Conservation (phyloP, 2,888 invertebrate species). For the Arge pagana region DNA sequence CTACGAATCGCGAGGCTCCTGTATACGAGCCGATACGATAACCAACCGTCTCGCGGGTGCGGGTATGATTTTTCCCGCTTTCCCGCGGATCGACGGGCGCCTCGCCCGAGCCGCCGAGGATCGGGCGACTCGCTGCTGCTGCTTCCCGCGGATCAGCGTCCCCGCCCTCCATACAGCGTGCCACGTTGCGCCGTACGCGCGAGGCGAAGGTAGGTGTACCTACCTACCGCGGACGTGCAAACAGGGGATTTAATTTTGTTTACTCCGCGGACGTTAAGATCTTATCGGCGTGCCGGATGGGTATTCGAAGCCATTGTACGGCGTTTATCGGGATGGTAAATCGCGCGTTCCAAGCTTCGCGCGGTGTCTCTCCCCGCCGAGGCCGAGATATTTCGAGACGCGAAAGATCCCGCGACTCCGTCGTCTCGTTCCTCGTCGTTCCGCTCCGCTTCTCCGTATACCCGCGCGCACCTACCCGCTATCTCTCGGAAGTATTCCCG, state of each 20-base stretch:
- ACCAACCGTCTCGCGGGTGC: not conserved
- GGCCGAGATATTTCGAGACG: too few species aligned
- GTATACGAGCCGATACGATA: not conserved
- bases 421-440: too few species aligned
- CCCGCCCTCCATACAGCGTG: not conserved
- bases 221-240: conserved; percentile 28
- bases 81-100: not conserved
- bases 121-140: too few species aligned
- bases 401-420: too few species aligned
- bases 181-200: not conserved
- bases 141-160: too few species aligned
- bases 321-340: conserved; percentile 48
- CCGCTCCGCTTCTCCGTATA: too few species aligned
- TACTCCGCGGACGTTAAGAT: conserved; percentile 51
- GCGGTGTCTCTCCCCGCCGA: conserved; percentile 30
- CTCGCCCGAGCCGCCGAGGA: too few species aligned
- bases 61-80: not conserved
- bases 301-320: conserved; percentile 52
- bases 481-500: conserved; percentile 6
- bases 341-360: conserved; percentile 46
- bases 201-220: conserved; percentile 19
- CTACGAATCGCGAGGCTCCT: not conserved
- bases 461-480: too few species aligned
- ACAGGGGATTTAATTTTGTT: conserved; percentile 52
- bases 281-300: conserved; percentile 50